Evolutionary conservation across 2,888 invertebrate genomes (phyloP), one percentile per base, ranked within the genome.

Genomic region (Molorchus minor): DNA sequence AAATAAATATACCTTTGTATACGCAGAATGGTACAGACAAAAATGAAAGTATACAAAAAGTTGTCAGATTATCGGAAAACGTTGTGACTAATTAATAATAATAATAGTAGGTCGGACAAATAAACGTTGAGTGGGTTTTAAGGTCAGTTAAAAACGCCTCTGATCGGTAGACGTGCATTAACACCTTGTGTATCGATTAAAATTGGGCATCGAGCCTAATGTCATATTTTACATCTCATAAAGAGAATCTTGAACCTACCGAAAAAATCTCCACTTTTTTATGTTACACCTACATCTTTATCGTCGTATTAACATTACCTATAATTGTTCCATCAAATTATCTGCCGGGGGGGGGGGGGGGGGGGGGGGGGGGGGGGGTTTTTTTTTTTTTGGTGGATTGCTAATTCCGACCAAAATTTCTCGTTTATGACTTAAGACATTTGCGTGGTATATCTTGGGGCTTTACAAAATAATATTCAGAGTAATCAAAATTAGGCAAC

Each of bases 31-130:
- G 19, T 16, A 1, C 16, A 41, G 40, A 19, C n/a, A 19, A 16
- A 17, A 33, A 33, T n/a, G 33, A n/a, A 16, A 12, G 15, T 44
- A 44, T 44, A 44, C 30, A 44, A 44, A 44, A 44, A 29, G 8
- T 15, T 10, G 44, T 8, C 10, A n/a, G 44, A 29, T 44, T 44
- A 25, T 17, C 2, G 29, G 44, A 44, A 44, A 44, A 29, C 5
- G 20, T 21, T n/a, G 7, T 44, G 44, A 44, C 29, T 44, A 29
- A 44, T n/a, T n/a, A n/a, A n/a, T n/a, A n/a, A n/a, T n/a, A n/a
- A n/a, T n/a, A n/a, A n/a, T n/a, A n/a, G n/a, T n/a, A n/a, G n/a
- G 13, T 13, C 29, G 29, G 29, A 29, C 29, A 44, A 44, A 44
- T 15, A 44, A 13, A 29, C n/a, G 7, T 20, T 13, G 44, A 44